Base-by-base conservation (phyloP, 1,140 invertebrate species). In the Eulimnadia texana region DNA sequence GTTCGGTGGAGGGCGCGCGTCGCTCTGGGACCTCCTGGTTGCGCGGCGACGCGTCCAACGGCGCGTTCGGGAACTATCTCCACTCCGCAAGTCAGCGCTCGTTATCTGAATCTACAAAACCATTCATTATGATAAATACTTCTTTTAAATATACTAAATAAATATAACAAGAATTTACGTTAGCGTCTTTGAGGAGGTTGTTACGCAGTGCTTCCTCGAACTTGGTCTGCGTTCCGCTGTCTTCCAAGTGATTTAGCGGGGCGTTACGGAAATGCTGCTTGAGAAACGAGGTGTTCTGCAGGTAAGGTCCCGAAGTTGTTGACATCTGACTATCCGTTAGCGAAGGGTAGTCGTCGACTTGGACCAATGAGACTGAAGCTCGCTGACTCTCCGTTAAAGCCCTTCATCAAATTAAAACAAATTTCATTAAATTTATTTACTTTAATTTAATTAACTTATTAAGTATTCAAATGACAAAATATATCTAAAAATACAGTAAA, bases 151-250 rank as follows among this genome's bases (percentile, higher is more conserved):
- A 50, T 50, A n/a, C 2, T 2, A 50, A 50, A n/a, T 50, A n/a
- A 50, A 50, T n/a, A 11, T 47, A 47, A 47, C n/a, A 10, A 50
- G 22, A 50, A 50, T 1, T 52, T 52, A 52, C n/a, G 19, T 1
- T 24, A 0, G 9, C 28, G 22, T 57, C 55, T 3, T 29, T 28
- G 16, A 42, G 33, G 6, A 16, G 6, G 33, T 42, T 42, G 51
- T 54, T 54, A 42, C 60, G 28, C 60, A 57, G 33, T 22, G 24
- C 27, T 29, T 61, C 60, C n/a, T 61, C 60, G 22, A 61, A 23
- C 20, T 61, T 50, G 2, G 60, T 61, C 50, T 61, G 60, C 3
- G 60, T 61, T 25, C 50, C 60, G 19, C 60, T 61, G 19, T 61
- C 60, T 54, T 61, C 60, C n/a, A 61, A 19, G 22, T 27, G 55